Percentiles rank a stretch among this genome's conserved stretches.
These are phyloP conservation scores for Tenthredo notha DNA, from an alignment of 2,888 invertebrate species.

Conservation along the genomic window DNA sequence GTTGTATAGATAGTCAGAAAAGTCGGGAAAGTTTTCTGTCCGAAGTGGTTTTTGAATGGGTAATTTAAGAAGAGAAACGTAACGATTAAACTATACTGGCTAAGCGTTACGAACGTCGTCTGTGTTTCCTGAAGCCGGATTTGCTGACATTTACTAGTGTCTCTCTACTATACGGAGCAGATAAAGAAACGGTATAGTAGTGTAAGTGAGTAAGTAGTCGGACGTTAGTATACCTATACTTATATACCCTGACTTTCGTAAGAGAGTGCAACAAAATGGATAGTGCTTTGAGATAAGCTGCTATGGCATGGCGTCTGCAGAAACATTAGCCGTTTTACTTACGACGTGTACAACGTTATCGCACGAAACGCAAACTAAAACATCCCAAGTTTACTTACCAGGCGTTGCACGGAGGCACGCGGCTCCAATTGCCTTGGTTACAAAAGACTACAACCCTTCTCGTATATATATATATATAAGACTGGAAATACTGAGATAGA, in stretches of 20 bases:
- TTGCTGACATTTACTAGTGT: slow-evolving; percentile 1
- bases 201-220: neutral
- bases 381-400: slow-evolving; percentile 30
- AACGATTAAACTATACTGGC: slow-evolving; percentile 27
- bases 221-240: neutral
- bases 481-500: neutral
- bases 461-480: neutral
- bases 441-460: neutral
- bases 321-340: slow-evolving; percentile 35
- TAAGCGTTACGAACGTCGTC: neutral
- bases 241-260: neutral
- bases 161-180: neutral
- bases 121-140: slow-evolving; percentile 8
- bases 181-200: neutral
- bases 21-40: slow-evolving; percentile 21
- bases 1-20: neutral
- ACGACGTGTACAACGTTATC: slow-evolving; percentile 30
- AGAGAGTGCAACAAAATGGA: slow-evolving; percentile 44
- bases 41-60: slow-evolving; percentile 26
- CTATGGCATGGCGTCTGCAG: neutral
- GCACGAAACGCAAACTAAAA: slow-evolving; percentile 32
- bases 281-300: slow-evolving; percentile 42
- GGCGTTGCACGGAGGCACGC: slow-evolving; percentile 34
- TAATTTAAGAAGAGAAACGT: slow-evolving; percentile 33
- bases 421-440: slow-evolving; percentile 35